Evolutionary conservation across 2,797 vertebrate genomes (phyloP).

Genomic region (Urocyon cinereoargenteus): DNA sequence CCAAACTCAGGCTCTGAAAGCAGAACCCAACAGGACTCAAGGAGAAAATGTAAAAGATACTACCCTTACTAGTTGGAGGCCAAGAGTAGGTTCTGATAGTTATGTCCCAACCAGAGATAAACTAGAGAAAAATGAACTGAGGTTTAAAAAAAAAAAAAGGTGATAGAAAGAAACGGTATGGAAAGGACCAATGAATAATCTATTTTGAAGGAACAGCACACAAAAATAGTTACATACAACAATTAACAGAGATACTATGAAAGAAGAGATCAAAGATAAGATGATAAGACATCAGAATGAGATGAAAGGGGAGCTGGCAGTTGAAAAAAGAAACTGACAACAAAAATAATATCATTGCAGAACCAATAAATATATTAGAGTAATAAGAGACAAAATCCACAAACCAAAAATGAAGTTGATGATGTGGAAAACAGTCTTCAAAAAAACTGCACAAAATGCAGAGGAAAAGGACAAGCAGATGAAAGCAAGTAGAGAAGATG

Average conservation of each 20-base stretch:
- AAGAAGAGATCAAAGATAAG: constrained; percentile 73
- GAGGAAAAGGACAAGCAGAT: constrained; percentile 64
- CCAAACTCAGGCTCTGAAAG: background rate
- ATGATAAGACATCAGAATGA: constrained; percentile 52
- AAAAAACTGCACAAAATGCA: constrained; percentile 65
- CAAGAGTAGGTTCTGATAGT: constrained; percentile 2
- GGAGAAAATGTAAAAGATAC: background rate
- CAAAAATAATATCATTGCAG: constrained; percentile 69
- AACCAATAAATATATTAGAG: constrained; percentile 75
- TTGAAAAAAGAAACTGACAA: constrained; percentile 73
- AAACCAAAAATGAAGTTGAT: constrained; percentile 70
- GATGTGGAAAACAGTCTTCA: constrained; percentile 70
- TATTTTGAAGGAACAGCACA: constrained; percentile 56
- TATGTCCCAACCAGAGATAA: background rate
- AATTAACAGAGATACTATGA: constrained; percentile 66
- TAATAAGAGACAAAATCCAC: constrained; percentile 63
- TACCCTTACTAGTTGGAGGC: background rate
- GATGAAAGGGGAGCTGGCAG: constrained; percentile 71
- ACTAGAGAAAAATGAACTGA: background rate
- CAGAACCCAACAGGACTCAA: background rate
- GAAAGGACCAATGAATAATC: constrained; percentile 28
- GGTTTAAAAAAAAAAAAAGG: background rate
- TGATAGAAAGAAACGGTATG: background rate
- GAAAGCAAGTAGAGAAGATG: constrained; percentile 71
- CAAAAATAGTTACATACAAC: constrained; percentile 62